A percentile compares a stretch with the other conserved stretches of the same genome.
phyloP scores from a whole-genome alignment of 1,140 invertebrate species.

The Trachelipus rathkii region DNA sequence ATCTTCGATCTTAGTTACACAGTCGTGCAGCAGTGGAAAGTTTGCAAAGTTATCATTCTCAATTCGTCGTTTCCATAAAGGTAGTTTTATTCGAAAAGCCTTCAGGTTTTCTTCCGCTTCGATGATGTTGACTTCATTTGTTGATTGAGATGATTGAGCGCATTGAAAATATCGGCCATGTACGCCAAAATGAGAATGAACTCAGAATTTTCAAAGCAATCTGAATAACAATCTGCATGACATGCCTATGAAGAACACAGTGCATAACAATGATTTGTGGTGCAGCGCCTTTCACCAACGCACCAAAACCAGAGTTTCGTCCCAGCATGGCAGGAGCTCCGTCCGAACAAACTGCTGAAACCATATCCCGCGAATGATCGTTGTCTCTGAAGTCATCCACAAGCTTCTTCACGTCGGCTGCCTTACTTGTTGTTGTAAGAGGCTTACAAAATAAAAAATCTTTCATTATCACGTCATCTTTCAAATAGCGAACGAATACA shows the following conservation, averaged over 20 bases:
- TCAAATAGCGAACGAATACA: slow-evolving; percentile 33
- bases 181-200: slow-evolving; percentile 43
- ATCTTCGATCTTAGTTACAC: slow-evolving; percentile 29
- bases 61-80: slow-evolving; percentile 42
- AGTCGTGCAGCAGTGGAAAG: slow-evolving; percentile 40
- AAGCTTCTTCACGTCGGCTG: slow-evolving; percentile 36
- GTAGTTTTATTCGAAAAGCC: slow-evolving; percentile 38
- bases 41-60: slow-evolving; percentile 44
- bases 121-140: slow-evolving; percentile 40
- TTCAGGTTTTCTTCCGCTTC: slow-evolving; percentile 40
- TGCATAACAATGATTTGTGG: slow-evolving; percentile 33
- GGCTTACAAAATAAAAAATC: slow-evolving; percentile 36
- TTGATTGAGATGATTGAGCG: slow-evolving; percentile 33
- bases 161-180: slow-evolving; percentile 36
- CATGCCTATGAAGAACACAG: slow-evolving; percentile 29
- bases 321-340: slow-evolving; percentile 34
- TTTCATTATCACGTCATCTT: slow-evolving; percentile 28
- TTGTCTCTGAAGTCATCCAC: slow-evolving; percentile 39
- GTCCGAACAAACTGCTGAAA: slow-evolving; percentile 36
- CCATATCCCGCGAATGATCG: slow-evolving; percentile 35
- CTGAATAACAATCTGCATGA: slow-evolving; percentile 23
- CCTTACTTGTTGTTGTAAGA: slow-evolving; percentile 30
- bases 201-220: slow-evolving; percentile 34
- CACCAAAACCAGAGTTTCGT: slow-evolving; percentile 35
- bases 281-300: slow-evolving; percentile 32